Conservation (phyloP, 2,888 invertebrate species). For the Uloborus plumipes region DNA sequence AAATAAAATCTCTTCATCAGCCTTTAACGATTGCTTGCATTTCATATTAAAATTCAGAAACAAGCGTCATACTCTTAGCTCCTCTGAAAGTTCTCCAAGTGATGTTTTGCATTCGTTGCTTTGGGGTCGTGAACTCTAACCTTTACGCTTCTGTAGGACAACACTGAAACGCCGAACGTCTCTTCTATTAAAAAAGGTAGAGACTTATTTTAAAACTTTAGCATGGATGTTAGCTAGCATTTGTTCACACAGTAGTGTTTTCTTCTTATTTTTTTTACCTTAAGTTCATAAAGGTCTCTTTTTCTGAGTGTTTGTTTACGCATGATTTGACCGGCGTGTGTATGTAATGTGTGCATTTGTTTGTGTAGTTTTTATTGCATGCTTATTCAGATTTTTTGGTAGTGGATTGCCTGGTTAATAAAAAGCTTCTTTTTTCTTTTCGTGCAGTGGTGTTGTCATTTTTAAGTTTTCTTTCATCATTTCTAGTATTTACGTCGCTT, state of each 20-base stretch:
- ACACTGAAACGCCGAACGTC: background rate
- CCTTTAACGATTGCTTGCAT: too few relatives aligned
- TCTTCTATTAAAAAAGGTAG: background rate
- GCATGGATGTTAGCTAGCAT: constrained; percentile 1
- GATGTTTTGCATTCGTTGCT: constrained; percentile 10
- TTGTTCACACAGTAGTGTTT: background rate
- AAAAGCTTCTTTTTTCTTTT: background rate
- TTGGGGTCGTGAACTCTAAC: constrained; percentile 27
- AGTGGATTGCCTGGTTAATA: background rate
- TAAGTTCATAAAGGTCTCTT: background rate
- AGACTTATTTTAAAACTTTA: background rate
- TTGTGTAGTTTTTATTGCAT: constrained; percentile 1
- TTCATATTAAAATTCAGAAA: too few relatives aligned
- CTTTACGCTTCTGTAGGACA: constrained; percentile 5
- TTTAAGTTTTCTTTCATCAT: background rate
- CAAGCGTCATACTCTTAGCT: constrained; percentile 1
- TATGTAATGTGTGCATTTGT: constrained; percentile 1
- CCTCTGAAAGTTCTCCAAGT: background rate
- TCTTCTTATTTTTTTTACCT: background rate
- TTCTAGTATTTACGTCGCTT: background rate
- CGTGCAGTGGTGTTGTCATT: background rate
- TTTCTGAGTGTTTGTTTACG: background rate
- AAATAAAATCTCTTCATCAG: too few relatives aligned
- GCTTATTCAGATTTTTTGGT: background rate
- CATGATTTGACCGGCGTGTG: constrained; percentile 13